phyloP scores from a whole-genome alignment of 2,797 vertebrate species.

The Xenops minutus region DNA sequence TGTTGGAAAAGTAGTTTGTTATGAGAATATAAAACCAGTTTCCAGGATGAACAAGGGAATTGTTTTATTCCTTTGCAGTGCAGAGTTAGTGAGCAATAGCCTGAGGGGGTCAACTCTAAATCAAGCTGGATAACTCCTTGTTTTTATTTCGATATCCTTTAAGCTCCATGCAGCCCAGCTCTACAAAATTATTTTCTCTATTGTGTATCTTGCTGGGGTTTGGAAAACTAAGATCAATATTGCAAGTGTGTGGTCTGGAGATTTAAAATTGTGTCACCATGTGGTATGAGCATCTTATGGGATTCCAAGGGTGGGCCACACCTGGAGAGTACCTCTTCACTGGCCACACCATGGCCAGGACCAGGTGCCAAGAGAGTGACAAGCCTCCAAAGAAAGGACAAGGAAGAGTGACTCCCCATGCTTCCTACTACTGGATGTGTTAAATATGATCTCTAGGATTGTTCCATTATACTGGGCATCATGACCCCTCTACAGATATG shows the following conservation, averaged over 20 bases:
- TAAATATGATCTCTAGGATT: not conserved
- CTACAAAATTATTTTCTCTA: not conserved
- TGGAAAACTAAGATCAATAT: not conserved
- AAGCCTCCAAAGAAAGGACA: not conserved
- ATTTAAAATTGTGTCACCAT: not conserved
- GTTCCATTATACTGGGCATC: not conserved
- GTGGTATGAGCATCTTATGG: not conserved
- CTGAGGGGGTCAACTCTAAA: not conserved
- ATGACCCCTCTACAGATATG: accelerated
- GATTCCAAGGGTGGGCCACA: not conserved
- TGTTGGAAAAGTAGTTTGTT: slow-evolving; percentile 51
- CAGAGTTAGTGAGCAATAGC: not conserved
- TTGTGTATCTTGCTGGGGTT: not conserved
- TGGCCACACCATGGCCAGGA: not conserved
- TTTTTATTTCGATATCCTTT: not conserved
- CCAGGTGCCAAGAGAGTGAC: not conserved
- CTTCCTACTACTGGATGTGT: not conserved
- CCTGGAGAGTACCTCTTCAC: not conserved
- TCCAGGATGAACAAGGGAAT: slow-evolving; percentile 19
- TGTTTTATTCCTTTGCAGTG: slow-evolving; percentile 7
- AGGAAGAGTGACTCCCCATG: not conserved
- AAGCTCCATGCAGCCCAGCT: not conserved
- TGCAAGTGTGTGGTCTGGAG: not conserved
- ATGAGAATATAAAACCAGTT: slow-evolving; percentile 51
- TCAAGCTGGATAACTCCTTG: not conserved